Evolutionary conservation across 2,888 invertebrate genomes (phyloP).

Genomic region (Oligia latruncula): DNA sequence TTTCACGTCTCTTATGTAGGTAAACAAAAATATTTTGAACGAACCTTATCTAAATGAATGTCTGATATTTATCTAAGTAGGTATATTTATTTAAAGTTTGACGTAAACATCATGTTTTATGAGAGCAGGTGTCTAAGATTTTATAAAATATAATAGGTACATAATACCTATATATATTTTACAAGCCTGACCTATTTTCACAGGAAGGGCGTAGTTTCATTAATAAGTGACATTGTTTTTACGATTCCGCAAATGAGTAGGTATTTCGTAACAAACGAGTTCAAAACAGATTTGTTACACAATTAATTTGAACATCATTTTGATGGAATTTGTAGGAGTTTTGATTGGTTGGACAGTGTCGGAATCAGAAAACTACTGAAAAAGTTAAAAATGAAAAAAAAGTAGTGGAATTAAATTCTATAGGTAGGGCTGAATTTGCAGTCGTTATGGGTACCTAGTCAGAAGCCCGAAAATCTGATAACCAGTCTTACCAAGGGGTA

Average conservation of each 20-base stretch:
- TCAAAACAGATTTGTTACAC: conserved; percentile 13
- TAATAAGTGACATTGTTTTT: conserved; percentile 18
- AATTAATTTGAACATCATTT: conserved; percentile 3
- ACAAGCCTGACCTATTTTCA: not conserved
- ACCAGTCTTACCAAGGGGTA: too few relatives aligned
- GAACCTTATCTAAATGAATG: not conserved
- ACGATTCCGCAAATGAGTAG: conserved; percentile 28
- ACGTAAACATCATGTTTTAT: conserved; percentile 53
- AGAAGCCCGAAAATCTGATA: too few relatives aligned
- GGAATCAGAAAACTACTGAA: not conserved
- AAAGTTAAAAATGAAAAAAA: too few relatives aligned
- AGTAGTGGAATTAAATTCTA: not conserved
- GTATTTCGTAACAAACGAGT: conserved; percentile 7
- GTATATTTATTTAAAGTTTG: conserved; percentile 43
- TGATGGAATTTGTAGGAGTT: not conserved
- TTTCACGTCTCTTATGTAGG: conserved; percentile 5
- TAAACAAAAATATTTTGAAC: conserved; percentile 24
- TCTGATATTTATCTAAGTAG: conserved; percentile 1
- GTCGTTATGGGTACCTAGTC: too few relatives aligned
- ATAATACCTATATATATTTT: conserved; percentile 15
- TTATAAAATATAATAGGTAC: not conserved
- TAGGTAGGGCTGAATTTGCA: too few relatives aligned
- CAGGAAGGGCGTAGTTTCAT: conserved; percentile 8
- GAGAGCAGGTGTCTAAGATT: conserved; percentile 51
- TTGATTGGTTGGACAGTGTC: not conserved